Evolutionary conservation across 2,113 vertebrate genomes (phyloP), one percentile per base, ranked within the genome.

Genomic region (Salvator merianae): DNA sequence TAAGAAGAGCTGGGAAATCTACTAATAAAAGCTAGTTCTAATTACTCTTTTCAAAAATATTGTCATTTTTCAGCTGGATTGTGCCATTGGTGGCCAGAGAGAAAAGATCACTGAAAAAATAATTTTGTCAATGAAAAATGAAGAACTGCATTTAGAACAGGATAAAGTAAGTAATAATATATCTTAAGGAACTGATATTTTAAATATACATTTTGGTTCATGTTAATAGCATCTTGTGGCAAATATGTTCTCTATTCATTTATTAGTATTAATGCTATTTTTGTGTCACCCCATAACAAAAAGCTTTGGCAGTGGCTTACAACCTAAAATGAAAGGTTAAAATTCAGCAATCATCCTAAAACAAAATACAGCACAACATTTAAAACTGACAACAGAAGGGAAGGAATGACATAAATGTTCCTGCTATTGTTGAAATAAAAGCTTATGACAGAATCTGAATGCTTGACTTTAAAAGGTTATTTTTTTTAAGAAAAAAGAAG

Each of bases 41-140:
- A 36, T 82, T 18, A 8, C 63, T 38, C 47, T 62, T 82, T 62
- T 40, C 68, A 81, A 30, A 84, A 32, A 26, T 26, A 7, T 43
- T 84, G 28, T 84, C 38, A 8, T 43, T 94, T 92, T 82, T 74
- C 77, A 93, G 81, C 26, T 95, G 81, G 88, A 88, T 36, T 79
- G 92, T 82, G 85, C 71, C 65, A 10, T 90, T 68, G 76, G 84
- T 88, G 80, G 91, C 81, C 79, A 88, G 80, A 94, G 88, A 53
- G 78, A 74, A 82, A 91, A 95, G 91, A 87, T 94, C 53, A 88
- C 86, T 73, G 84, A 91, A 82, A 96, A 93, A 84, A 16, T 24
- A 81, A 88, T 92, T 88, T 82, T 95, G 85, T 93, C 87, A 55
- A 9, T 93, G 87, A 87, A 86, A 76, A 74, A 47, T 81, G 85